Evolutionary conservation across 2,888 invertebrate species (phyloP).

Genomic region (Tachystola acroxantha): DNA sequence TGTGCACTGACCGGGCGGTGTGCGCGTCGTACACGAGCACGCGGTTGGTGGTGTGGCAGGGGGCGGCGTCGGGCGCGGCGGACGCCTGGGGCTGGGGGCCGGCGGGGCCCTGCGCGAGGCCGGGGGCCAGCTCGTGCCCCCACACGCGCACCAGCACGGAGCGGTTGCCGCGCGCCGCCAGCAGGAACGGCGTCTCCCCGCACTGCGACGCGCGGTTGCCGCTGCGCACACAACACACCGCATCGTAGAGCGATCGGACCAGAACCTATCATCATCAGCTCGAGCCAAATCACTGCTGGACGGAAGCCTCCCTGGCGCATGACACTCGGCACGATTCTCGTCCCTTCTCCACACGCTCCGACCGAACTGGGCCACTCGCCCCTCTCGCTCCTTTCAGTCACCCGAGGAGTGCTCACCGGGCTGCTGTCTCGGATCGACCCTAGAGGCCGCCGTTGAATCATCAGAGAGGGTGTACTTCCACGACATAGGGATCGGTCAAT

Average conservation of each 20-base stretch:
- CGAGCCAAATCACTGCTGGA: no score
- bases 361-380: no score
- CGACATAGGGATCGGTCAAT: no score
- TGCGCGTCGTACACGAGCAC: slow-evolving; percentile 89
- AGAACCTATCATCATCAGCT: no score
- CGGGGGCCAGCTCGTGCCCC: slow-evolving; percentile 86
- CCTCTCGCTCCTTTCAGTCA: no score
- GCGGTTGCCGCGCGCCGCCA: slow-evolving; percentile 87
- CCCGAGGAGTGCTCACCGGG: no score
- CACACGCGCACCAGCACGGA: slow-evolving; percentile 90
- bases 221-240: slow-evolving; percentile 15
- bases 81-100: neutral
- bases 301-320: no score
- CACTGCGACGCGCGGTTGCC: slow-evolving; percentile 72
- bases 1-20: slow-evolving; percentile 6
- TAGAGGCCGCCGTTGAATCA: no score
- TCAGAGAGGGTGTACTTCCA: no score
- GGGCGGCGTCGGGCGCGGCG: slow-evolving; percentile 42
- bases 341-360: neutral
- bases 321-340: neutral
- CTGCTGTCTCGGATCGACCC: no score
- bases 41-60: slow-evolving; percentile 88
- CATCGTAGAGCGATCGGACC: no score
- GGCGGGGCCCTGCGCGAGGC: slow-evolving; percentile 75
- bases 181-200: slow-evolving; percentile 87